Base-by-base conservation (phyloP, 2,113 vertebrate genomes). In the human (Homo sapiens) region DNA sequence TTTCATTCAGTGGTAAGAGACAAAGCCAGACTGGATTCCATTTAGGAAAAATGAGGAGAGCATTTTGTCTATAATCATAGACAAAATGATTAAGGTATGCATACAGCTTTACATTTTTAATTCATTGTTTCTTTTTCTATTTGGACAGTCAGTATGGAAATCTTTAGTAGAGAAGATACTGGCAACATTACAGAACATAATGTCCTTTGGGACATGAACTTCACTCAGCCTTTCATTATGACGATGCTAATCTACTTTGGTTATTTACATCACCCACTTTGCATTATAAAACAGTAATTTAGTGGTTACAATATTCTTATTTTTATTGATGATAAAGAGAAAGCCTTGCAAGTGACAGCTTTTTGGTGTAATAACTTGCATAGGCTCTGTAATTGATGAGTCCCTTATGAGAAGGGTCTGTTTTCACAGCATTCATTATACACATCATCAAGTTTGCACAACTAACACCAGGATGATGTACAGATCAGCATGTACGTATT, bases 241-340 rank as follows among this genome's bases (percentile, higher is more conserved):
- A 92, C 27, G 43, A 72, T 87, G 57, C n/a, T 80, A 16, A 93
- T 96, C 11, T 48, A 20, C 32, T 91, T 92, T 40, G 43, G 87
- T 97, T 93, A 55, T 91, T 96, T 93, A 52, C 18, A 66, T 70
- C 70, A 87, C 25, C 70, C 52, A 32, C 38, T 97, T 85, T 76
- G 57, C 23, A 87, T 76, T 92, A n/a, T 48, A 78, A 94, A 79
- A 13, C 50, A 52, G 78, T 55, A 84, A 95, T 76, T 95, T 70
- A n/a, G 55, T 66, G 79, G n/a, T 40, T 90, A 81, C 3, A 59
- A 1, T 81, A 76, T 81, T 96, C 50, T 79, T 92, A 68, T 57
- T 95, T 84, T 95, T 87, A 92, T 76, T 66, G 93, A 72, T 68
- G 64, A 84, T 88, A n/a, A 93, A 20, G 30, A 93, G 52, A 93